Percentiles rank a stretch among this genome's conserved stretches.
These are phyloP conservation scores for Heliornis fulica DNA, from an alignment of 2,113 vertebrate species.

Conservation along the genomic window DNA sequence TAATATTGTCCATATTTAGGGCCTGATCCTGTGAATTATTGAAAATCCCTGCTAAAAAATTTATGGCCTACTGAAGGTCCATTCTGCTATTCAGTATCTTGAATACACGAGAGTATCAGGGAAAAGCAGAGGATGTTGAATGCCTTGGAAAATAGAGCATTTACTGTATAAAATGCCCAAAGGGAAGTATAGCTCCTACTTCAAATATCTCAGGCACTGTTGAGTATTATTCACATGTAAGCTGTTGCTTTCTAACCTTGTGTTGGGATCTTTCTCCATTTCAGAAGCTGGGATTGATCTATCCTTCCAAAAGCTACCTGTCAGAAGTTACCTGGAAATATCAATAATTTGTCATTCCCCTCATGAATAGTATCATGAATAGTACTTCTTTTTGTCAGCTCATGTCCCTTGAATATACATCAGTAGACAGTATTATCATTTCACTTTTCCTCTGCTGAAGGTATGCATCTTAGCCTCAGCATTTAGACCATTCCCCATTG, in stretches of 20 bases:
- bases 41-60: slow-evolving; percentile 41
- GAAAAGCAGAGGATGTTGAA: background rate
- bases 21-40: slow-evolving; percentile 43
- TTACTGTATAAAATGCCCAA: slow-evolving; percentile 26
- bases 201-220: background rate
- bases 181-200: background rate
- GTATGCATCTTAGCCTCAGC: background rate
- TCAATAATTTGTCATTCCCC: slow-evolving; percentile 7
- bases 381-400: background rate
- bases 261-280: background rate
- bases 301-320: background rate
- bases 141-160: background rate
- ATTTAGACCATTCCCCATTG: background rate
- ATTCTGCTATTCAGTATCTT: background rate
- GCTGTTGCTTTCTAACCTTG: background rate
- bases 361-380: background rate
- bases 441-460: background rate
- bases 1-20: background rate
- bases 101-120: background rate
- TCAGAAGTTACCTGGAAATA: slow-evolving; percentile 11
- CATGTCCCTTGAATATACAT: background rate
- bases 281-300: background rate
- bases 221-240: background rate
- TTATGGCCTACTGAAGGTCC: background rate
- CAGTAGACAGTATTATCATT: background rate